Evolutionary conservation across 2,797 vertebrate species (phyloP).

Genomic region (Myripristis jacobus): DNA sequence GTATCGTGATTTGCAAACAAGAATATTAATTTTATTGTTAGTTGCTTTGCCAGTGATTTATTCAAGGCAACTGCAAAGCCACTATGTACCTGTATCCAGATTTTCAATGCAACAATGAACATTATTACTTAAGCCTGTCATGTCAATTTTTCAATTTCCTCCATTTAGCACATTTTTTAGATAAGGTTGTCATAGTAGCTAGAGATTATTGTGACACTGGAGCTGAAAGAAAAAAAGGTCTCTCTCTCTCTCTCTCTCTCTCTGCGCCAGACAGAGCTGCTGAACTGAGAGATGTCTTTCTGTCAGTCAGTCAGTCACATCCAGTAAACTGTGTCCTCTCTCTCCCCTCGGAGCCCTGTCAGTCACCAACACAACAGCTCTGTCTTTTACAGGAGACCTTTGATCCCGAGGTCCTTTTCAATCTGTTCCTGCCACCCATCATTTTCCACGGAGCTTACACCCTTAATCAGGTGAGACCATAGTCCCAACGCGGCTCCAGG

Average conservation of each 20-base stretch:
- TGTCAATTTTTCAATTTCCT: background rate
- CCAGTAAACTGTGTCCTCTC: constrained; percentile 42
- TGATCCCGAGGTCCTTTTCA: constrained; percentile 90
- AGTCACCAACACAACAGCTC: constrained; percentile 60
- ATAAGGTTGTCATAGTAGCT: constrained; percentile 7
- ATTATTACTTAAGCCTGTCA: background rate
- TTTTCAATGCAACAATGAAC: background rate
- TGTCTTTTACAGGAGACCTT: constrained; percentile 87
- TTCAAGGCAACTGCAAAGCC: background rate
- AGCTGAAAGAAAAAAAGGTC: constrained; percentile 24
- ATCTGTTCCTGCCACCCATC: constrained; percentile 88
- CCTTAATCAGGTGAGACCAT: constrained; percentile 87
- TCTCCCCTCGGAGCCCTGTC: constrained; percentile 55
- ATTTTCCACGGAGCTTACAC: constrained; percentile 90
- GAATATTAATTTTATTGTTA: background rate
- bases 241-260: constrained; percentile 27
- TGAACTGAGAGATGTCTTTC: constrained; percentile 37
- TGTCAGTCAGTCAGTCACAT: constrained; percentile 60
- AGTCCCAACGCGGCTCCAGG: constrained; percentile 28
- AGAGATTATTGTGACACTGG: constrained; percentile 28
- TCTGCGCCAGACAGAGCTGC: constrained; percentile 36
- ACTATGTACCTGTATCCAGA: background rate
- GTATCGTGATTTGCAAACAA: no score
- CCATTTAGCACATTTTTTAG: background rate
- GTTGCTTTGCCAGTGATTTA: background rate